A percentile compares a stretch with the other conserved stretches of the same genome.
Evolutionary conservation across 2,888 invertebrate species (phyloP).

Genomic region (Tetropium fuscum): DNA sequence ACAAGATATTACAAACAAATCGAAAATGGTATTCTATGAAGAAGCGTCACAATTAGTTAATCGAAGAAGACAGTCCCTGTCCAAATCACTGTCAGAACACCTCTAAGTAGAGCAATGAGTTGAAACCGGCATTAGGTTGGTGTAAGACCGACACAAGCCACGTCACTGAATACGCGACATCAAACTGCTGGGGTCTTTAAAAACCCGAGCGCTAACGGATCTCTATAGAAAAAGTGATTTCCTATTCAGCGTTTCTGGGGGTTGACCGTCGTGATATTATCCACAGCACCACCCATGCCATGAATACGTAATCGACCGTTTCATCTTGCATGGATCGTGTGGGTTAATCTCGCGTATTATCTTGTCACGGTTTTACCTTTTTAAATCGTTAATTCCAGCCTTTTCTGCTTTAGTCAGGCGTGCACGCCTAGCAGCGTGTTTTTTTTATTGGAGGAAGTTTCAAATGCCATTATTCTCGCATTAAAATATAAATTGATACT

Average conservation of each 20-base stretch:
- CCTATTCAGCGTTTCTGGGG: conserved; percentile 24
- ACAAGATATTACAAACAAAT: too few species aligned
- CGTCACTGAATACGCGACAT: too few species aligned
- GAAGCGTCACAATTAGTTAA: too few species aligned
- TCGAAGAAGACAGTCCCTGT: too few species aligned
- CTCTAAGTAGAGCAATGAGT: too few species aligned
- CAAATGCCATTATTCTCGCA: conserved; percentile 35
- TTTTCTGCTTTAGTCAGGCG: conserved; percentile 36
- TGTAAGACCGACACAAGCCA: too few species aligned
- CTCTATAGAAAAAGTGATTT: too few species aligned
- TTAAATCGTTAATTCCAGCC: conserved; percentile 41
- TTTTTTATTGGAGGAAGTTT: conserved; percentile 37
- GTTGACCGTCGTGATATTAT: conserved; percentile 33
- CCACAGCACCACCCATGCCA: conserved; percentile 39
- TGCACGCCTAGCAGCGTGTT: conserved; percentile 29
- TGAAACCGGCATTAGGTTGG: too few species aligned
- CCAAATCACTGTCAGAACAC: too few species aligned
- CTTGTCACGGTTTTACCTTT: conserved; percentile 44
- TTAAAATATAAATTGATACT: conserved; percentile 36
- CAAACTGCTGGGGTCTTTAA: too few species aligned
- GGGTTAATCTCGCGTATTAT: conserved; percentile 44
- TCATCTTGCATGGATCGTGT: conserved; percentile 33
- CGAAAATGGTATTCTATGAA: too few species aligned
- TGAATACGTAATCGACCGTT: conserved; percentile 44
- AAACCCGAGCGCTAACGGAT: too few species aligned